These are phyloP conservation scores for Caenorhabditis briggsae DNA, from an alignment of 1,140 invertebrate species.

Conservation along the genomic window DNA sequence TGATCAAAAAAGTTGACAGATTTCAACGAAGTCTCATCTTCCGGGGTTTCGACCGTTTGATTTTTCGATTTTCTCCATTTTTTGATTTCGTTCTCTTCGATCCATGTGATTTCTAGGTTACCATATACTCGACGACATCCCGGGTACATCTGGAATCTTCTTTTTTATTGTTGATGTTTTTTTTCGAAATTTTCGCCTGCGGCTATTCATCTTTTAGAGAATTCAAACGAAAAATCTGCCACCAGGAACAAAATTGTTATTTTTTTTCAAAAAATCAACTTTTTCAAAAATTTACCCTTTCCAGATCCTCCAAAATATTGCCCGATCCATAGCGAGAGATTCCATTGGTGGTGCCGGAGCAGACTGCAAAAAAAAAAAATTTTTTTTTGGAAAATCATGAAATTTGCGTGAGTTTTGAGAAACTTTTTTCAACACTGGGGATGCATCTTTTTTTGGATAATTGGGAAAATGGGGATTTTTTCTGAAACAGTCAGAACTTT, in stretches of 20 bases:
- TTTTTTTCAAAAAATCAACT: background rate
- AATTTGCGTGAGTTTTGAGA: slow-evolving; percentile 11
- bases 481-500: background rate
- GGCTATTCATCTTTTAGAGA: background rate
- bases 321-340: slow-evolving; percentile 13
- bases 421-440: background rate
- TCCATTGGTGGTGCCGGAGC: slow-evolving; percentile 24
- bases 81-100: background rate
- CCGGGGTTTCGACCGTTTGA: background rate
- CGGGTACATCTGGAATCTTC: background rate
- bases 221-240: no score
- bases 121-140: slow-evolving; percentile 37
- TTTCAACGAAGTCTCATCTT: background rate
- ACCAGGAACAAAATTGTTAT: no score
- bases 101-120: slow-evolving; percentile 37
- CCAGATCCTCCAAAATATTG: slow-evolving; percentile 40
- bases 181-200: background rate
- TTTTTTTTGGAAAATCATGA: background rate
- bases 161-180: background rate
- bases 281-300: background rate
- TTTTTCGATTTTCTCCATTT: slow-evolving; percentile 13
- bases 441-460: background rate
- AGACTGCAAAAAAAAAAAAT: background rate
- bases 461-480: background rate
- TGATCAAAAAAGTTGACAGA: slow-evolving; percentile 28